phyloP scores from a whole-genome alignment of 2,113 vertebrate species.

The Ailuropoda melanoleuca region DNA sequence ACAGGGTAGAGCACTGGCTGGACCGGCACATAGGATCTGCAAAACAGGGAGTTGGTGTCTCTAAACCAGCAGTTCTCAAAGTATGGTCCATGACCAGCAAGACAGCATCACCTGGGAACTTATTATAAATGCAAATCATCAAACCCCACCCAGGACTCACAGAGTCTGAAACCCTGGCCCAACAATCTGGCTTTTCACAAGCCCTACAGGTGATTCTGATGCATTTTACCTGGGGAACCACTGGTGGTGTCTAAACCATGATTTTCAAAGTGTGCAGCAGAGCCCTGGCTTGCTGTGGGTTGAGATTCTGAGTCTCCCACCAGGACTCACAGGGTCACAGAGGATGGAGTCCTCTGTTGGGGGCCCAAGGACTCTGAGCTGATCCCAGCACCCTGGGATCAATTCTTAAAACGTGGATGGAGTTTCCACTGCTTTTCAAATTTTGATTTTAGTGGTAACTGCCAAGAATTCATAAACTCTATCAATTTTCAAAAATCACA shows the following conservation, averaged over 20 bases:
- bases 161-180: neutral
- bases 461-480: neutral
- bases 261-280: neutral
- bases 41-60: neutral
- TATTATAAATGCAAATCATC: neutral
- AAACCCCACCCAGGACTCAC: neutral
- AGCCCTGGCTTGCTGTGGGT: neutral
- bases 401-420: neutral
- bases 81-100: neutral
- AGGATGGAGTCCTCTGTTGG: too few relatives aligned
- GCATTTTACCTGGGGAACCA: neutral
- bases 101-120: neutral
- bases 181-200: neutral
- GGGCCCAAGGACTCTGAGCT: too few relatives aligned
- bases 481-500: slow-evolving; percentile 1
- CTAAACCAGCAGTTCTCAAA: neutral
- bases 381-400: too few relatives aligned
- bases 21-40: neutral
- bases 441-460: neutral
- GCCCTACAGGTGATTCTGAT: neutral
- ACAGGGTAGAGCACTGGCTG: neutral
- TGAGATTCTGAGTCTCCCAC: neutral
- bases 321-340: neutral
- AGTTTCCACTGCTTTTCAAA: neutral
- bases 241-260: neutral